A percentile compares a stretch with the other conserved stretches of the same genome.
These are phyloP conservation scores for Malurus leucopterus DNA, from an alignment of 2,797 vertebrate species.

Conservation along the genomic window DNA sequence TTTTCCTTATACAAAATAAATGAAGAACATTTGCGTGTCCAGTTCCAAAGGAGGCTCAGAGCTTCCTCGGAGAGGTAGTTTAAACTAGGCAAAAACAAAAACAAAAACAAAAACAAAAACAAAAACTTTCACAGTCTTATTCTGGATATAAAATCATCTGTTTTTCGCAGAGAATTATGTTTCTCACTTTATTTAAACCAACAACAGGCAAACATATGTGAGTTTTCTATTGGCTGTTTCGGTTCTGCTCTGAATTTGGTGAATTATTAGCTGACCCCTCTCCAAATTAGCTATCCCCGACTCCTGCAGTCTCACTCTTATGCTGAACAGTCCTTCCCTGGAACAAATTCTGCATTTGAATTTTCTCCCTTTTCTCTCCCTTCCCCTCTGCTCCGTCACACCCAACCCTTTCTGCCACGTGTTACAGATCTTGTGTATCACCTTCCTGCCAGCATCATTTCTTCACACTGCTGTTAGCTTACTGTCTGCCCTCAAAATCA, in stretches of 20 bases:
- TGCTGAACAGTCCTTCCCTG: neutral
- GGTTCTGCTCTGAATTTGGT: neutral
- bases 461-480: neutral
- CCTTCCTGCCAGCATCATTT: fast-evolving
- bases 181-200: neutral
- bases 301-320: neutral
- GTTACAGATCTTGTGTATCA: neutral
- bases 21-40: neutral
- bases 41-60: neutral
- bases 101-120: neutral
- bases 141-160: neutral
- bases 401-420: neutral
- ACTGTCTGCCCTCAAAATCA: neutral
- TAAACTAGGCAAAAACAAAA: neutral
- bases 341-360: neutral
- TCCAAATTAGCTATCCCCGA: neutral
- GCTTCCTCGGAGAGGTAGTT: neutral
- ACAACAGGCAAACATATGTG: neutral
- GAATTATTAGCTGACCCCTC: neutral
- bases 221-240: neutral
- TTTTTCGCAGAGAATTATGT: neutral
- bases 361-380: neutral
- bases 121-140: neutral
- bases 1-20: neutral
- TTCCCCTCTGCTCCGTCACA: neutral